phyloP scores from a whole-genome alignment of 2,113 vertebrate species.

The Pseudolaguvia tuberculata region DNA sequence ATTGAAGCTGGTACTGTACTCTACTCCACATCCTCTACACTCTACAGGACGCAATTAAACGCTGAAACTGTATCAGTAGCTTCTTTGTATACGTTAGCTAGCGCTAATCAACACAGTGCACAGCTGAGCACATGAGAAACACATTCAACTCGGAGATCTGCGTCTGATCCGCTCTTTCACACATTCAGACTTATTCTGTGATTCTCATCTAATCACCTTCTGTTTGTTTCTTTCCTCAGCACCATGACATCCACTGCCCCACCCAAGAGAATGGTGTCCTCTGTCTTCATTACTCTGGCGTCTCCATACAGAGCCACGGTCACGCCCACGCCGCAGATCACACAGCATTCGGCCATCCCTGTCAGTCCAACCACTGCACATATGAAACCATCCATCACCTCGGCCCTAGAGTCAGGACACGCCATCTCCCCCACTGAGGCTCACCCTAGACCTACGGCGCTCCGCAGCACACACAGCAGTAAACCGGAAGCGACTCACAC shows the following conservation, averaged over 20 bases:
- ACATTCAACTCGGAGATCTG: constrained; percentile 7
- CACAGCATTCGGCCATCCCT: constrained; percentile 47
- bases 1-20: too few species aligned
- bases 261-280: constrained; percentile 81
- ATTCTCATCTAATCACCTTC: not conserved
- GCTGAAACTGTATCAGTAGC: not conserved
- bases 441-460: not conserved
- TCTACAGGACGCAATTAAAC: too few species aligned
- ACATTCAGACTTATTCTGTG: not conserved
- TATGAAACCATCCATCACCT: not conserved
- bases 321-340: constrained; percentile 56
- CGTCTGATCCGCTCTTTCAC: not conserved
- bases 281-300: constrained; percentile 83
- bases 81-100: constrained; percentile 1
- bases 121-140: constrained; percentile 9
- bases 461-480: not conserved
- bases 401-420: not conserved
- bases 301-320: constrained; percentile 69
- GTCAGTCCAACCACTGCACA: constrained; percentile 32
- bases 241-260: constrained; percentile 65
- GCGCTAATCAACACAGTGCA: not conserved
- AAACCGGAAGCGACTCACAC: not conserved
- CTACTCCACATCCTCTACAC: too few species aligned
- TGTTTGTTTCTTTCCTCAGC: constrained; percentile 1
- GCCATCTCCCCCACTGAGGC: not conserved